Evolutionary conservation across 2,797 vertebrate genomes (phyloP).

Genomic region (Cossypha heuglini): DNA sequence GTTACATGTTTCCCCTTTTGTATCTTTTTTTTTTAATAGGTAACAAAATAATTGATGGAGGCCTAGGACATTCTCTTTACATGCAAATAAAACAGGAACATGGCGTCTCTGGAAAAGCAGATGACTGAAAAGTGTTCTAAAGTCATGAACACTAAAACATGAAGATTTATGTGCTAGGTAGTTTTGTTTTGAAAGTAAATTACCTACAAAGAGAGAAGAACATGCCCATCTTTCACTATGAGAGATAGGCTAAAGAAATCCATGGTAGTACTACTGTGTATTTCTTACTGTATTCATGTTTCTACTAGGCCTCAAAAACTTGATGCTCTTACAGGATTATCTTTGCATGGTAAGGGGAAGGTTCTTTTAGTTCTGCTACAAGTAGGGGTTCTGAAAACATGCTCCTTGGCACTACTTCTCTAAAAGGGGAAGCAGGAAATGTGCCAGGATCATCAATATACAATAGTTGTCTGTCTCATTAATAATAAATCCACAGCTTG

Average conservation of each 20-base stretch:
- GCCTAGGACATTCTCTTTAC: neutral
- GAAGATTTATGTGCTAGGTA: neutral
- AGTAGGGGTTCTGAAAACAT: neutral
- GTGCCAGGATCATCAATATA: neutral
- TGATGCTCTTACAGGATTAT: neutral
- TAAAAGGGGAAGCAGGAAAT: neutral
- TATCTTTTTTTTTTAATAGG: neutral
- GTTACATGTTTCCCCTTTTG: neutral
- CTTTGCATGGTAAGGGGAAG: neutral
- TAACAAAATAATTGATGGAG: neutral
- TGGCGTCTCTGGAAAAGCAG: neutral
- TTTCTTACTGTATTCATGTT: neutral
- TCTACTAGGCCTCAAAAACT: neutral
- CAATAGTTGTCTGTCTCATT: neutral
- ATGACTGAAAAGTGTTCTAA: neutral
- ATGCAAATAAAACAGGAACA: neutral
- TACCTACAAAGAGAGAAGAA: neutral
- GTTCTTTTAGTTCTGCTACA: neutral
- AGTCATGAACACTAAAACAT: neutral
- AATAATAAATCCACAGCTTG: neutral
- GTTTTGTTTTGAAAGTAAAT: neutral
- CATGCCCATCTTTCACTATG: neutral
- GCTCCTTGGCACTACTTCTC: neutral
- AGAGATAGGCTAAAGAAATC: neutral
- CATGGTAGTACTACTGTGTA: neutral